These are phyloP conservation scores for Crambe crambe DNA, from an alignment of 37 sponge, comb jelly and placozoan species.

Conservation along the genomic window DNA sequence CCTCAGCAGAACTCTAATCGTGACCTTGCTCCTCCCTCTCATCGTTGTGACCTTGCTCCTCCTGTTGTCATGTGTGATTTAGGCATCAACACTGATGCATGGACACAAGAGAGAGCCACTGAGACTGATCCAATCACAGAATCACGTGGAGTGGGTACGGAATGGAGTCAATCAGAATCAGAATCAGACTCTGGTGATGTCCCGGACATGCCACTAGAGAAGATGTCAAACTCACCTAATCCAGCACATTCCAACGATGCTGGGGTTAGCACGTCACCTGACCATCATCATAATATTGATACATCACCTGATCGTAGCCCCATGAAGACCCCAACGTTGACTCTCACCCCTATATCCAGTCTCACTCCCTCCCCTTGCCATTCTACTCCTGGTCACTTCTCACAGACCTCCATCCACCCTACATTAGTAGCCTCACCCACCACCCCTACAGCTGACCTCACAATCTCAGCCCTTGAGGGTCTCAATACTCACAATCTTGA, in stretches of 20 bases:
- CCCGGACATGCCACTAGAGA: background rate
- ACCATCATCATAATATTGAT: background rate
- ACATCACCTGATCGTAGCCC: background rate
- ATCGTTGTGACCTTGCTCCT: background rate
- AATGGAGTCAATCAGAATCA: constrained; percentile 19
- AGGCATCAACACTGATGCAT: constrained; percentile 23
- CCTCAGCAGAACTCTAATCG: too few species aligned
- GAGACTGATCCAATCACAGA: constrained; percentile 39
- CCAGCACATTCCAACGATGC: background rate
- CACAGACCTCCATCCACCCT: background rate
- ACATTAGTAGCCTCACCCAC: background rate
- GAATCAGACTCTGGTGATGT: background rate
- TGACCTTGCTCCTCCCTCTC: background rate
- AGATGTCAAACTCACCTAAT: background rate
- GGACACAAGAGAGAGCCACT: constrained; percentile 16
- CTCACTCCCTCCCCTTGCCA: background rate
- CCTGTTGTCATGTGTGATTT: background rate
- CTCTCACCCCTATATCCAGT: background rate
- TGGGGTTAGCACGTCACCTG: background rate
- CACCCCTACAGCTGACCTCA: background rate
- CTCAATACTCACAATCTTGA: background rate
- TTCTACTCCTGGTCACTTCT: background rate
- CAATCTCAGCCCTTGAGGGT: background rate
- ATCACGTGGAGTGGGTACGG: constrained; percentile 45
- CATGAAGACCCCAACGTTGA: background rate